Evolutionary conservation across 2,888 invertebrate species (phyloP), one percentile per base, ranked within the genome.

Genomic region (Brenthis hecate): DNA sequence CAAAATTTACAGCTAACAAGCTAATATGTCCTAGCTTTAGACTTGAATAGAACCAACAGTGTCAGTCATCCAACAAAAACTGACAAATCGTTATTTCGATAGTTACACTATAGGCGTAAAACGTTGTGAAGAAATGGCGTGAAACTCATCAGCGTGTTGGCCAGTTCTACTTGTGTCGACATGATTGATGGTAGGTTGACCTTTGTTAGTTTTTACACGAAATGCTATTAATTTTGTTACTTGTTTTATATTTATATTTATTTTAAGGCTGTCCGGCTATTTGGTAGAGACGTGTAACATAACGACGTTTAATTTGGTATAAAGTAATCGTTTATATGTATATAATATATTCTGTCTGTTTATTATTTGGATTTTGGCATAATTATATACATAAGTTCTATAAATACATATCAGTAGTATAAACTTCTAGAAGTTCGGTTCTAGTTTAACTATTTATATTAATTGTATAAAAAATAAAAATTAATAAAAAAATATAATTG

Each of bases 101-200:
- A 64, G 65, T 61, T 36, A 55, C 55, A 67, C 58, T 63, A 19
- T 53, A 60, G 51, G 60, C 65, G 70, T 56, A 56, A 56, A 70
- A 54, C 48, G 58, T 23, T 51, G 36, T 57, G 48, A 60, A 60
- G 64, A 55, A 64, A 66, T 55, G 48, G 47, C 57, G 60, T 16
- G 67, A 57, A 61, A 65, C 69, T 72, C 66, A 69, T 72, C 64
- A 62, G 57, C 51, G 56, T 54, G 58, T 43, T 57, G 56, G 51
- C 63, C 55, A 65, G 63, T 66, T 60, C 65, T 57, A 67, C 62
- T 72, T 69, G 63, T 58, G 69, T 65, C 67, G 55, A 55, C 55
- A 62, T 72, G 72, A 72, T 72, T 72, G 72, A 70, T 70, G 72
- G 60, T 48, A 13, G 56, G 51, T 32, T 61, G 28, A 43, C 55